phyloP scores from a whole-genome alignment of 1,140 invertebrate species.

The Venturia canescens region DNA sequence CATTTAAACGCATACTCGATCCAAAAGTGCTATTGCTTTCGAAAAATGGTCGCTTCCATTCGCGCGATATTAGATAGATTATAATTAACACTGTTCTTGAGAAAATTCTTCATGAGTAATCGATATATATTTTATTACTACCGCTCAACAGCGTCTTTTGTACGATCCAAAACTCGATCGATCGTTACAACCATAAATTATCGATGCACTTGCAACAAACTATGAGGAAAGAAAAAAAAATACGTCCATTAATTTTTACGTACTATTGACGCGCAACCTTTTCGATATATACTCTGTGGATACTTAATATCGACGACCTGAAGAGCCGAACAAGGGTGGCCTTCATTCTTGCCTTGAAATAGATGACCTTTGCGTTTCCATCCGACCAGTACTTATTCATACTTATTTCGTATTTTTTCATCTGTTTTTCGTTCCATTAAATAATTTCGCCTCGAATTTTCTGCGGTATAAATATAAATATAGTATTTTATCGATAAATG shows the following conservation, averaged over 20 bases:
- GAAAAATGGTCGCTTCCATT: too few species aligned
- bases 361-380: too few species aligned
- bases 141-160: neutral
- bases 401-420: too few species aligned
- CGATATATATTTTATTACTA: neutral
- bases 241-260: neutral
- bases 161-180: neutral
- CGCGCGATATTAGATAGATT: neutral
- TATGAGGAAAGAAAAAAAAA: neutral
- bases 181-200: neutral
- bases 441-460: too few species aligned
- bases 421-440: too few species aligned
- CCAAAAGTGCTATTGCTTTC: too few species aligned
- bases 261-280: constrained; percentile 4
- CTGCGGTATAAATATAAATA: too few species aligned
- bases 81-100: neutral
- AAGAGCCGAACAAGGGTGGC: too few species aligned
- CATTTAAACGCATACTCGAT: too few species aligned
- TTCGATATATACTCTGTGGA: neutral
- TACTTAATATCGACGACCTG: neutral
- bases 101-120: neutral
- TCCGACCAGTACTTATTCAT: too few species aligned
- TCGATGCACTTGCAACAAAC: constrained; percentile 2
- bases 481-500: too few species aligned
- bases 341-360: too few species aligned